Base-by-base conservation (phyloP, 2,888 invertebrate species). In the Candidula unifasciata region DNA sequence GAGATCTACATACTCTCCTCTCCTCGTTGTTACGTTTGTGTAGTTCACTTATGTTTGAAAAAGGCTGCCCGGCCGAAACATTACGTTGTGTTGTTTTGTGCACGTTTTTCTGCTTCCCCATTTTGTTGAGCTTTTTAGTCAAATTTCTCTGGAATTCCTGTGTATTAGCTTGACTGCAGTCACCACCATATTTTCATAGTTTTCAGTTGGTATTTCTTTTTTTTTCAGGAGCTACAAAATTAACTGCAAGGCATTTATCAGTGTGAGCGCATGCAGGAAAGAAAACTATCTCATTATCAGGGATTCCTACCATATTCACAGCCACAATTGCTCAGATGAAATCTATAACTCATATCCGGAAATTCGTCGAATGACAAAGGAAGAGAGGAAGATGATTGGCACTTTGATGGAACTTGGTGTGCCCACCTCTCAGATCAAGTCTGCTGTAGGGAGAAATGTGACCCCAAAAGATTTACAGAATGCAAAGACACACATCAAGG, bases 381-480 rank as follows among this genome's bases (percentile, higher is more conserved):
- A 85, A 33, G 85, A 85, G 60, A 79, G 80, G 37, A 80, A 66
- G 44, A 81, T 85, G 68, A 81, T 85, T 10, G 81, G 85, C 3
- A 76, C 80, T 69, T 60, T 85, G 8, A 81, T 85, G 77, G 85
- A 85, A 3, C 52, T 85, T 37, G 85, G 85, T 21, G 85, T 85
- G 6, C 81, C 85, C 18, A 71, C 76, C 10, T 76, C 81, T 68
- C 85, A 85, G 44, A 81, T 85, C 30, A 85, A 81, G 44, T 68
- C 64, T 24, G 85, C 85, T n/a, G 78, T 85, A 10, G 85, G 85
- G 18, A 60, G 77, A 69, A 24, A 81, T 27, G 85, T 85, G 30
- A 85, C 85, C 30, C 85, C 77, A 0, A 85, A 85, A 66, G 85
- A 85, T 71, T 60, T 85, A 37, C 85, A 85, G 16, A 85, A 85